Evolutionary conservation across 2,113 vertebrate genomes (phyloP).

Genomic region (Rafetus swinhoei): DNA sequence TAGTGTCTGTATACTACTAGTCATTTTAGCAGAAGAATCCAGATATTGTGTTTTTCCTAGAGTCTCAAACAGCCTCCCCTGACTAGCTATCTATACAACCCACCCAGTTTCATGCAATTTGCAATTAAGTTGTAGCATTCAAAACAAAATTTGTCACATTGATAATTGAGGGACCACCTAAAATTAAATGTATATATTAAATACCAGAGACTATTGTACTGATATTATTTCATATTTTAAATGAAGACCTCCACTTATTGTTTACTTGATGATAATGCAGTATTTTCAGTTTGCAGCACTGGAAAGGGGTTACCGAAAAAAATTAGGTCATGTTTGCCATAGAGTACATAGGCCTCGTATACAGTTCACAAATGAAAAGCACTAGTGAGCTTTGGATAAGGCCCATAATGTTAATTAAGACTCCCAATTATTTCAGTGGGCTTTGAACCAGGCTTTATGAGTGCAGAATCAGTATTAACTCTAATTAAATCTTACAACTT

Average conservation of each 20-base stretch:
- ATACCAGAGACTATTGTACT: neutral
- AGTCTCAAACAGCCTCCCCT: conserved; percentile 8
- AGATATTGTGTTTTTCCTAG: conserved; percentile 16
- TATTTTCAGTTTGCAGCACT: neutral
- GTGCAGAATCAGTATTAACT: conserved; percentile 57
- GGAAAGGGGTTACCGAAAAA: conserved; percentile 18
- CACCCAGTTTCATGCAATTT: neutral
- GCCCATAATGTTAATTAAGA: conserved; percentile 65
- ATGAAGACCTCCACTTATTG: neutral
- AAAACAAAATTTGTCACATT: neutral
- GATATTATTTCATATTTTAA: neutral
- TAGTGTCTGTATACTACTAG: neutral
- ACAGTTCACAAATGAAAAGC: neutral
- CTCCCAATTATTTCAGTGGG: conserved; percentile 45
- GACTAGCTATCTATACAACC: neutral
- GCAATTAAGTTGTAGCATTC: neutral
- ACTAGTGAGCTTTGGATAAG: conserved; percentile 33
- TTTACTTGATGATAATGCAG: neutral
- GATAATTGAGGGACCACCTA: neutral
- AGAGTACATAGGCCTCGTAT: neutral
- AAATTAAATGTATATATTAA: neutral
- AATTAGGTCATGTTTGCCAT: conserved; percentile 60
- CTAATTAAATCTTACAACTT: conserved; percentile 64
- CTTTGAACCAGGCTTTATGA: conserved; percentile 52
- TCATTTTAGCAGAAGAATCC: conserved; percentile 36